phyloP scores from a whole-genome alignment of 2,797 vertebrate genomes.

The Ptychadena robeensis region DNA sequence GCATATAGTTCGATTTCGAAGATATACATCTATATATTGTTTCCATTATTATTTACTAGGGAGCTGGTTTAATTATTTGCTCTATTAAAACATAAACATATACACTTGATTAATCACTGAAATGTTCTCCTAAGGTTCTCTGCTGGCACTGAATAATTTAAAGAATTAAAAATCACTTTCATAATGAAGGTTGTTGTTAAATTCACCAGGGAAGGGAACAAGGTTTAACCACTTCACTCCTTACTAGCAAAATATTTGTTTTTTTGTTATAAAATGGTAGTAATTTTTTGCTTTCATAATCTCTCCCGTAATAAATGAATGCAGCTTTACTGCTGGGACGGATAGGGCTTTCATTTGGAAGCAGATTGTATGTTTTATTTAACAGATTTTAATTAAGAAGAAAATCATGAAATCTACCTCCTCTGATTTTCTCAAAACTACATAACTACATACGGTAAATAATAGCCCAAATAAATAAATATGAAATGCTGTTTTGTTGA shows the following conservation, averaged over 20 bases:
- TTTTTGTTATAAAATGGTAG: not conserved
- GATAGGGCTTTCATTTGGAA: not conserved
- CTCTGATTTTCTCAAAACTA: not conserved
- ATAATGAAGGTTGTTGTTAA: constrained; percentile 3
- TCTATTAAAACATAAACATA: not conserved
- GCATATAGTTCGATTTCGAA: too few relatives aligned
- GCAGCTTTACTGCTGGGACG: not conserved
- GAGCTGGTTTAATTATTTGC: not conserved
- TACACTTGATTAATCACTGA: not conserved
- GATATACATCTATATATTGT: not conserved
- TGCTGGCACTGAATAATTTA: constrained; percentile 1
- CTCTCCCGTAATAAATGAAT: not conserved
- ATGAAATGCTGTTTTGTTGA: not conserved
- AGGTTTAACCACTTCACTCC: not conserved
- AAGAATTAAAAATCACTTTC: constrained; percentile 1
- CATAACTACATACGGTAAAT: not conserved
- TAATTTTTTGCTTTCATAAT: not conserved
- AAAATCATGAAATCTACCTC: not conserved
- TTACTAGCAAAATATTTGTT: not conserved
- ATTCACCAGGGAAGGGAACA: not conserved
- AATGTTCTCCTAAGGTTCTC: not conserved
- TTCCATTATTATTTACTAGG: not conserved
- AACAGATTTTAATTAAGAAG: not conserved
- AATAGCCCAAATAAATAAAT: not conserved
- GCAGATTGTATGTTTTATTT: not conserved